A percentile compares a stretch with the other conserved stretches of the same genome.
These are phyloP conservation scores for Tetramorium parvispinum DNA, from an alignment of 1,140 invertebrate species.

Conservation along the genomic window DNA sequence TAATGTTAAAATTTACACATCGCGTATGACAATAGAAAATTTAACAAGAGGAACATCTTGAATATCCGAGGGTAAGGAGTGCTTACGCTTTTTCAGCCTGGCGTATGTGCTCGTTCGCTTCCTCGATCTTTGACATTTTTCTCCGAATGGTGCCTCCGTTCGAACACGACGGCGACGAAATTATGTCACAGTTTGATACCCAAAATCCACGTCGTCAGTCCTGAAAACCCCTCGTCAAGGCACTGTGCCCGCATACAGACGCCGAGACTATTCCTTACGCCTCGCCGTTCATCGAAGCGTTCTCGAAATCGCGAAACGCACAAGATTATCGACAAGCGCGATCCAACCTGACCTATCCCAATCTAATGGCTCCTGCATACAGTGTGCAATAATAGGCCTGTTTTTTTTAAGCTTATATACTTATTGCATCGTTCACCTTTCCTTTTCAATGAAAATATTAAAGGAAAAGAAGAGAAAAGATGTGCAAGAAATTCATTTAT, in stretches of 20 bases:
- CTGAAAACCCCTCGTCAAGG: slow-evolving; percentile 24
- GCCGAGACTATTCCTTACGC: slow-evolving; percentile 25
- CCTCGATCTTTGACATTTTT: slow-evolving; percentile 88
- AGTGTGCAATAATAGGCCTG: too few species aligned
- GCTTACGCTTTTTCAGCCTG: slow-evolving; percentile 91
- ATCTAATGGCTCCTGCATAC: too few species aligned
- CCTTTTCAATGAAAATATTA: too few species aligned
- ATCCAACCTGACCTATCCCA: too few species aligned
- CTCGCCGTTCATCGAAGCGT: slow-evolving; percentile 26
- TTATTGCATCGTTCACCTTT: too few species aligned
- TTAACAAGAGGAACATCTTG: neutral
- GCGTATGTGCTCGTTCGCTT: slow-evolving; percentile 90
- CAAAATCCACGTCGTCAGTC: neutral
- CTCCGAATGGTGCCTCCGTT: slow-evolving; percentile 70
- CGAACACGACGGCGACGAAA: neutral
- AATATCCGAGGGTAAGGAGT: neutral
- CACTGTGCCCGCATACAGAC: slow-evolving; percentile 44
- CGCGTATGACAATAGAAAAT: neutral
- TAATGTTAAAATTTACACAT: neutral
- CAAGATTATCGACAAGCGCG: neutral
- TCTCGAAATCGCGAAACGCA: neutral
- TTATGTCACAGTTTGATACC: neutral
- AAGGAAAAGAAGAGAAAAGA: too few species aligned
- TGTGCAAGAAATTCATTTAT: too few species aligned
- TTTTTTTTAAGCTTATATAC: too few species aligned